phyloP scores from a whole-genome alignment of 2,113 vertebrate species.

The Campylomormyrus tamandua region DNA sequence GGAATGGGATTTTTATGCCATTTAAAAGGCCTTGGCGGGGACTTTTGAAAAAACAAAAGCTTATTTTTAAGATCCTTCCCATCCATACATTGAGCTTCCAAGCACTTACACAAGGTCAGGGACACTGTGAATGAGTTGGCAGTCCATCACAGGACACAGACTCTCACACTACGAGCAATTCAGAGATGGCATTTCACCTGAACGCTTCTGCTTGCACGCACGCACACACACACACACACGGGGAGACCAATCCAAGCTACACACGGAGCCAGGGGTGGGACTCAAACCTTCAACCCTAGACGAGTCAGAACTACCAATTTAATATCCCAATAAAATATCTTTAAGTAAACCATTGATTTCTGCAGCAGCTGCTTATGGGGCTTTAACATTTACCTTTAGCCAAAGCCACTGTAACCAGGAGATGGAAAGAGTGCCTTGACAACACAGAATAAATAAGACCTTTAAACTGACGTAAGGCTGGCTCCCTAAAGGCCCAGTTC shows the following conservation, averaged over 20 bases:
- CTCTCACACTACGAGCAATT: not conserved
- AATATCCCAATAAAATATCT: not conserved
- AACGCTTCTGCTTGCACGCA: not conserved
- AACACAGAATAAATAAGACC: not conserved
- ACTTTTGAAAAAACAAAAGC: not conserved
- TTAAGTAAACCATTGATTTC: not conserved
- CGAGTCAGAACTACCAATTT: not conserved
- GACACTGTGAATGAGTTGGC: not conserved
- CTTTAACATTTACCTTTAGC: not conserved
- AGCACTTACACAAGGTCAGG: not conserved
- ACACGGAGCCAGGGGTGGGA: not conserved
- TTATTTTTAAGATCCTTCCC: not conserved
- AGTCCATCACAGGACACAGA: not conserved
- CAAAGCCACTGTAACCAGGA: not conserved
- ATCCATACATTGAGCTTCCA: not conserved
- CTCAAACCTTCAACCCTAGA: not conserved
- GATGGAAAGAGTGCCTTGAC: not conserved
- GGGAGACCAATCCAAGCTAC: not conserved
- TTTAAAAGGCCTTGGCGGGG: not conserved
- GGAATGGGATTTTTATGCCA: not conserved
- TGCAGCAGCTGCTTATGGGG: not conserved
- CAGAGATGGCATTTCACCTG: not conserved
- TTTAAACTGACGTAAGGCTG: not conserved
- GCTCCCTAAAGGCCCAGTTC: not conserved
- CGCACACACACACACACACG: not conserved